Evolutionary conservation across 1,140 invertebrate species (phyloP).

Genomic region (Ctenoplectra terminalis): DNA sequence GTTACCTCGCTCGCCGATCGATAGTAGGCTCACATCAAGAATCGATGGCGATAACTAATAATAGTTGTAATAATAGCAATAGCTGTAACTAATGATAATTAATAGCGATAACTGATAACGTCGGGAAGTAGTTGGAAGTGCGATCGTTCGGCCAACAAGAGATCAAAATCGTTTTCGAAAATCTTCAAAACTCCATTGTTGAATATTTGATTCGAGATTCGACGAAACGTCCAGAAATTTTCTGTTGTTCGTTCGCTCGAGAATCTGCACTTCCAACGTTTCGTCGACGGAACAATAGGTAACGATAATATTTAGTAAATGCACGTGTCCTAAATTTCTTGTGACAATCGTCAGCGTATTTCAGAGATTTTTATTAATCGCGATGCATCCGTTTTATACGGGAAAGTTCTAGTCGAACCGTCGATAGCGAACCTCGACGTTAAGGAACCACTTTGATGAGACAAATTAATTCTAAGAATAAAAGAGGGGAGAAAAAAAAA

Average conservation of each 20-base stretch:
- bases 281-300: constrained; percentile 56
- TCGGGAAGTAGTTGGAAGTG: constrained; percentile 37
- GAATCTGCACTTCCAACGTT: constrained; percentile 27
- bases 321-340: constrained; percentile 79
- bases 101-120: constrained; percentile 74
- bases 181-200: too few species aligned
- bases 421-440: constrained; percentile 44
- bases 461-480: constrained; percentile 35
- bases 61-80: constrained; percentile 71
- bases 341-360: constrained; percentile 82
- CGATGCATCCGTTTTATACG: constrained; percentile 21
- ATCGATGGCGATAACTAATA: constrained; percentile 79
- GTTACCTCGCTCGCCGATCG: constrained; percentile 69
- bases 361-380: constrained; percentile 70
- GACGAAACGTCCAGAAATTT: background rate
- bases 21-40: constrained; percentile 65
- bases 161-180: too few species aligned
- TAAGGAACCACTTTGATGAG: constrained; percentile 59
- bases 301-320: constrained; percentile 80
- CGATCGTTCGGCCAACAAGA: background rate
- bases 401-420: constrained; percentile 16
- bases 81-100: constrained; percentile 74
- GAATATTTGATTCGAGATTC: too few species aligned
- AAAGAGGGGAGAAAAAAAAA: background rate
- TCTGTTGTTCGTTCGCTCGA: background rate